phyloP scores from a whole-genome alignment of 2,888 invertebrate genomes.

The Cantharis rustica region DNA sequence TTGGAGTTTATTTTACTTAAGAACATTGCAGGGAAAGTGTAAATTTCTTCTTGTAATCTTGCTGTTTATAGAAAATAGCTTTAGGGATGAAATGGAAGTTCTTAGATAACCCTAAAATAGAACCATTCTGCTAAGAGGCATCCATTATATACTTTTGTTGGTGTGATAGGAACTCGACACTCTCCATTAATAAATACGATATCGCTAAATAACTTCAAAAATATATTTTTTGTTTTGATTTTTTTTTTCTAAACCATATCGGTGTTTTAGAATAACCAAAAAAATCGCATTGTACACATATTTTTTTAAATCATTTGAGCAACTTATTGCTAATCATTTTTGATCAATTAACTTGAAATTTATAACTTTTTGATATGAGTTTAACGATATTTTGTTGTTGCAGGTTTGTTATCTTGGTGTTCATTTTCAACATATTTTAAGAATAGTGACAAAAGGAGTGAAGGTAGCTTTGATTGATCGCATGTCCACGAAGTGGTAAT shows the following conservation, averaged over 20 bases:
- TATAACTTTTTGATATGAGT: not conserved
- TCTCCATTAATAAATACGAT: not conserved
- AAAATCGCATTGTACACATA: too few species aligned
- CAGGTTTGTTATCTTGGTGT: conserved; percentile 7
- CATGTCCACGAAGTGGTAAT: conserved; percentile 23
- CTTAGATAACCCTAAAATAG: not conserved
- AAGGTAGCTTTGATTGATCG: conserved; percentile 13
- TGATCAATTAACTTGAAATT: not conserved
- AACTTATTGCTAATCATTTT: not conserved
- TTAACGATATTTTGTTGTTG: conserved; percentile 7
- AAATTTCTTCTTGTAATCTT: not conserved
- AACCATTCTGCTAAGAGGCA: not conserved
- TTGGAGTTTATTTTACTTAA: not conserved
- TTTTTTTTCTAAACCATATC: not conserved
- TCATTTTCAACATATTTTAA: not conserved
- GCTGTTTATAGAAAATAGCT: not conserved
- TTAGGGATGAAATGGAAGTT: not conserved
- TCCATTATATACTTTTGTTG: not conserved
- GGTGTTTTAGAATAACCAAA: too few species aligned
- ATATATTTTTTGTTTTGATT: not conserved
- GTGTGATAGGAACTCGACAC: not conserved
- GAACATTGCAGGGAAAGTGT: not conserved
- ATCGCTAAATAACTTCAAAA: not conserved
- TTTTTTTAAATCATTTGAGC: too few species aligned
- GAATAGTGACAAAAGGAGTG: not conserved